Conservation (phyloP, 2,113 vertebrate species). For the Furnarius figulus region DNA sequence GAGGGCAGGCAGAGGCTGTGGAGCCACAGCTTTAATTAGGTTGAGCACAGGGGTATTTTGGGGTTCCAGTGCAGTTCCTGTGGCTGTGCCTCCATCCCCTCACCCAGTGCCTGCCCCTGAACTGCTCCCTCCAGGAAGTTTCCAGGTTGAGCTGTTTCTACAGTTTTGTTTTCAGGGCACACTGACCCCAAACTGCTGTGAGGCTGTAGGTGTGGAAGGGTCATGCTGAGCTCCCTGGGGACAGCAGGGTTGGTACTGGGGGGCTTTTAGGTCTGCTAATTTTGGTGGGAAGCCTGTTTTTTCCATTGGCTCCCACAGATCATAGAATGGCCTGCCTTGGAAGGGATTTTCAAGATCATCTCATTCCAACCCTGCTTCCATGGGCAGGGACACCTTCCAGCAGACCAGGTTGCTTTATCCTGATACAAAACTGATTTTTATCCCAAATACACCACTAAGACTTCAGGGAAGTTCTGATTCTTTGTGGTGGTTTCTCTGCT, state of each 20-base stretch:
- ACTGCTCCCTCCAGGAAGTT: background rate
- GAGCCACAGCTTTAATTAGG: background rate
- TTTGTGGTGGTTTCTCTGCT: background rate
- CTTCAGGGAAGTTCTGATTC: background rate
- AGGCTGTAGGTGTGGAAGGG: background rate
- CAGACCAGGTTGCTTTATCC: background rate
- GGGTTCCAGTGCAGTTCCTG: background rate
- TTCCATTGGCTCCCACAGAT: background rate
- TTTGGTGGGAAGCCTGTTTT: background rate
- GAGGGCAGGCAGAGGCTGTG: background rate
- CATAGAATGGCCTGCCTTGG: background rate
- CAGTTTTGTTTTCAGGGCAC: background rate
- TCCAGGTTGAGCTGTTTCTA: background rate
- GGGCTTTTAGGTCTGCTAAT: background rate
- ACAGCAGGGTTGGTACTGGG: background rate
- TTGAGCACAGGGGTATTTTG: fast-evolving
- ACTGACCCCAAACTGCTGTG: background rate
- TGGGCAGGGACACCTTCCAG: background rate
- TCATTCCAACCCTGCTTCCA: background rate
- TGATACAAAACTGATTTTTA: background rate
- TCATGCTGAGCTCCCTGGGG: background rate
- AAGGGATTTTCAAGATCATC: background rate
- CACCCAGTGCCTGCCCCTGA: background rate
- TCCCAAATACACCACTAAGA: background rate
- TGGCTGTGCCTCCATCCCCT: background rate